phyloP scores from a whole-genome alignment of 2,797 vertebrate genomes.

The Emydoidea blandingii region DNA sequence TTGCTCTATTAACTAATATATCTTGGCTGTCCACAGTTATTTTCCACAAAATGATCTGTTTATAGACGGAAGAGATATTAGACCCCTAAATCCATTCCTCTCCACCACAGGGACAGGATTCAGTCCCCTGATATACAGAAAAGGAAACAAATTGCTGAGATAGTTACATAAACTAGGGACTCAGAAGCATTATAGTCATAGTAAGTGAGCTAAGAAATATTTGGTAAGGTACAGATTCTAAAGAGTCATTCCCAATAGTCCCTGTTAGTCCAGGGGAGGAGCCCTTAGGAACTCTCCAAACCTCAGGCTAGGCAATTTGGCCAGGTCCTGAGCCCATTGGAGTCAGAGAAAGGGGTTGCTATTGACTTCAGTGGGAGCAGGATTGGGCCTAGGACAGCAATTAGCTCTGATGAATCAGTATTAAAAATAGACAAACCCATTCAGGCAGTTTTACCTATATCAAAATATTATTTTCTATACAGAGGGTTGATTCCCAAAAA shows the following conservation, averaged over 20 bases:
- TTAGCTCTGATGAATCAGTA: not conserved
- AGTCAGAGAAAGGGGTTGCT: not conserved
- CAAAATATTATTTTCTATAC: slow-evolving; percentile 35
- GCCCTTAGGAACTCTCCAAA: not conserved
- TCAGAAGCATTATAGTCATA: not conserved
- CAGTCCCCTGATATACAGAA: not conserved
- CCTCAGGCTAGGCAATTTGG: not conserved
- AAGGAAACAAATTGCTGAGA: not conserved
- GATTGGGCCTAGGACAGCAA: not conserved
- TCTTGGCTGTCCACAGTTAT: not conserved
- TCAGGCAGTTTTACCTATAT: slow-evolving; percentile 19
- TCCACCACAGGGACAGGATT: not conserved
- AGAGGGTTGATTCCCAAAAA: slow-evolving; percentile 50
- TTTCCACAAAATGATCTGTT: not conserved
- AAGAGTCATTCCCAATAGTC: not conserved
- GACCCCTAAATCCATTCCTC: not conserved
- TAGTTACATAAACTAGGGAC: not conserved
- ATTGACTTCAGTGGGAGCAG: not conserved
- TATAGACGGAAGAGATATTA: not conserved
- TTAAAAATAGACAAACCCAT: slow-evolving; percentile 37
- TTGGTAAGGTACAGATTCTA: not conserved
- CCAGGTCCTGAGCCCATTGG: not conserved
- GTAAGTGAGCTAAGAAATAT: not conserved
- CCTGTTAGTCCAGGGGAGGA: not conserved
- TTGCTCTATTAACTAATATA: not conserved